These are phyloP conservation scores for Pagrus major DNA, from an alignment of 2,113 vertebrate species.

Conservation along the genomic window DNA sequence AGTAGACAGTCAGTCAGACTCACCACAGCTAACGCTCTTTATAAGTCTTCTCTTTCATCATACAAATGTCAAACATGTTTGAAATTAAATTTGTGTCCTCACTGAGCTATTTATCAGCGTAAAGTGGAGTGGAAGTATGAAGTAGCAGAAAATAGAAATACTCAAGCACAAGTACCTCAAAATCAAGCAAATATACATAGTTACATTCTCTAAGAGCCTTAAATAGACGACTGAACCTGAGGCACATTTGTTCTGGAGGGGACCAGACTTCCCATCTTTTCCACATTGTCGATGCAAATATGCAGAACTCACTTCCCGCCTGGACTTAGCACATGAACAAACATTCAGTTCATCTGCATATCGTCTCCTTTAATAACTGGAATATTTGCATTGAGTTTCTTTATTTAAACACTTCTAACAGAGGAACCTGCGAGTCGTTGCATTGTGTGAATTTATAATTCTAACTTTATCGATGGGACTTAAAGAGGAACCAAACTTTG, in stretches of 20 bases:
- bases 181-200: too few species aligned
- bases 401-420: neutral
- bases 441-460: conserved; percentile 6
- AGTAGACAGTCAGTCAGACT: neutral
- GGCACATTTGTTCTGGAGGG: neutral
- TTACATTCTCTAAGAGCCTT: neutral
- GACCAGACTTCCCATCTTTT: neutral
- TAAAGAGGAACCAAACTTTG: conserved; percentile 43
- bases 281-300: neutral
- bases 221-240: neutral
- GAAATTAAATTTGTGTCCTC: too few species aligned
- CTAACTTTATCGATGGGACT: conserved; percentile 45
- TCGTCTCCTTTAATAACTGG: neutral
- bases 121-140: too few species aligned
- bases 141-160: too few species aligned
- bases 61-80: neutral
- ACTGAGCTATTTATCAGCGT: neutral
- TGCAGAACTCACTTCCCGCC: neutral
- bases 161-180: too few species aligned
- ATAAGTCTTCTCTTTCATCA: neutral
- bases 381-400: neutral
- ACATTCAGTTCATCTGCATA: conserved; percentile 2
- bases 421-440: conserved; percentile 25
- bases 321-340: neutral
- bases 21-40: neutral